A percentile compares a stretch with the other conserved stretches of the same genome.
These are phyloP conservation scores for Montipora foliosa DNA, from an alignment of 64 coral and sea anemone species.

Conservation along the genomic window DNA sequence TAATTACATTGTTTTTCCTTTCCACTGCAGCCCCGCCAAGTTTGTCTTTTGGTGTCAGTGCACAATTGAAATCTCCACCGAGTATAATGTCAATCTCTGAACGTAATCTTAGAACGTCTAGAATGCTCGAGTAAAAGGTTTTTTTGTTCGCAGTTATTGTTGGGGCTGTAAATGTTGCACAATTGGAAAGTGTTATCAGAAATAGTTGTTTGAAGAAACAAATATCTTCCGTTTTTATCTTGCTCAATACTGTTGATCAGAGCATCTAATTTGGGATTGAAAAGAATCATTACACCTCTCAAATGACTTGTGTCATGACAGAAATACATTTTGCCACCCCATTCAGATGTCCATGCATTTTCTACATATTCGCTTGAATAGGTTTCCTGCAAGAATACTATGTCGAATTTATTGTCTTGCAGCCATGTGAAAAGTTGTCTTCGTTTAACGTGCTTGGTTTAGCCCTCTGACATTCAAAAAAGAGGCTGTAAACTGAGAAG, in stretches of 20 bases:
- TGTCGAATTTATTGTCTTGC: not conserved
- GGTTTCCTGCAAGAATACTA: constrained; percentile 43
- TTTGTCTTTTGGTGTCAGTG: not conserved
- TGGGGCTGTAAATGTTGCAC: constrained; percentile 21
- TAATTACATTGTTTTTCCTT: not conserved
- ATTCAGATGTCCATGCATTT: constrained; percentile 13
- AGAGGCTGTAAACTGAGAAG: too few species aligned
- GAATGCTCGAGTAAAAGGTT: not conserved
- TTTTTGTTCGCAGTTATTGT: not conserved
- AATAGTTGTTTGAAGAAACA: not conserved
- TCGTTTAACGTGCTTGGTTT: not conserved
- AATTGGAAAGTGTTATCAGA: not conserved
- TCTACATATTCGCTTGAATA: not conserved
- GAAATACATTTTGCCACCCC: constrained; percentile 3
- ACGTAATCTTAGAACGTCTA: not conserved
- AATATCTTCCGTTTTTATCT: constrained; percentile 4
- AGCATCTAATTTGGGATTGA: constrained; percentile 27
- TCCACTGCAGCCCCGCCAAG: not conserved
- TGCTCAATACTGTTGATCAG: not conserved
- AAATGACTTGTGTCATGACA: constrained; percentile 15
- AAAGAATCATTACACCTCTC: constrained; percentile 24
- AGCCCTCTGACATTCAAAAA: constrained; percentile 8
- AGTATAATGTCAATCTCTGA: not conserved
- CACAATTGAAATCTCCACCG: not conserved
- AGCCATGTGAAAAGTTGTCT: not conserved